Conservation (phyloP, 2,797 vertebrate species). For the Pampus argenteus region DNA sequence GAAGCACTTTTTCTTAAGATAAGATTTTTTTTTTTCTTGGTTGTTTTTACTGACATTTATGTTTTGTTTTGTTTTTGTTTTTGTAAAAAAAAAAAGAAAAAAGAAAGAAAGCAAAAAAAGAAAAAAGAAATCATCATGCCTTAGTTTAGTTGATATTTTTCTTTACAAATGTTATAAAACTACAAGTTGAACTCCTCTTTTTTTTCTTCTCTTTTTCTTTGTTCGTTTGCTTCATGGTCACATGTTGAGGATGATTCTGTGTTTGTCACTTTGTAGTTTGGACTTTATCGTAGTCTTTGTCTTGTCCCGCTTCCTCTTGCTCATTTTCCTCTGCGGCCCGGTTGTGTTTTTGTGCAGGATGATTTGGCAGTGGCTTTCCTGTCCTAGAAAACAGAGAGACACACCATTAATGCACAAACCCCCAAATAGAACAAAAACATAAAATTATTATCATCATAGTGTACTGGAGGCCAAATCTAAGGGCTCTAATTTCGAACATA, state of each 20-base stretch:
- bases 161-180: slow-evolving; percentile 90
- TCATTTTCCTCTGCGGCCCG: slow-evolving; percentile 76
- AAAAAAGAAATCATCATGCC: slow-evolving; percentile 89
- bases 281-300: slow-evolving; percentile 46
- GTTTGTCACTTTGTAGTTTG: slow-evolving; percentile 65
- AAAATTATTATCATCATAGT: not conserved
- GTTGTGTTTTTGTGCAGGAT: slow-evolving; percentile 79
- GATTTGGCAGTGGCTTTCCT: slow-evolving; percentile 94
- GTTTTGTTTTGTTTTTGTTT: slow-evolving; percentile 65
- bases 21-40: slow-evolving; percentile 79
- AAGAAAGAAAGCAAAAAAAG: slow-evolving; percentile 61
- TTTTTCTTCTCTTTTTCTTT: slow-evolving; percentile 50
- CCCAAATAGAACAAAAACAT: not conserved
- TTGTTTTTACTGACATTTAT: slow-evolving; percentile 75
- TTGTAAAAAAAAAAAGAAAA: slow-evolving; percentile 57
- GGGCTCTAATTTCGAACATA: slow-evolving; percentile 21
- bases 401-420: slow-evolving; percentile 1
- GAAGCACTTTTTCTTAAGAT: slow-evolving; percentile 90
- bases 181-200: slow-evolving; percentile 80
- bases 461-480: slow-evolving; percentile 21
- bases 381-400: slow-evolving; percentile 80
- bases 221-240: slow-evolving; percentile 57
- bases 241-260: slow-evolving; percentile 68
- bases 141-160: slow-evolving; percentile 84
- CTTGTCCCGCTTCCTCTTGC: slow-evolving; percentile 39